Percentiles rank a stretch among this genome's conserved stretches.
Conservation (phyloP, 2,888 invertebrate species). For the Formica aserva region DNA sequence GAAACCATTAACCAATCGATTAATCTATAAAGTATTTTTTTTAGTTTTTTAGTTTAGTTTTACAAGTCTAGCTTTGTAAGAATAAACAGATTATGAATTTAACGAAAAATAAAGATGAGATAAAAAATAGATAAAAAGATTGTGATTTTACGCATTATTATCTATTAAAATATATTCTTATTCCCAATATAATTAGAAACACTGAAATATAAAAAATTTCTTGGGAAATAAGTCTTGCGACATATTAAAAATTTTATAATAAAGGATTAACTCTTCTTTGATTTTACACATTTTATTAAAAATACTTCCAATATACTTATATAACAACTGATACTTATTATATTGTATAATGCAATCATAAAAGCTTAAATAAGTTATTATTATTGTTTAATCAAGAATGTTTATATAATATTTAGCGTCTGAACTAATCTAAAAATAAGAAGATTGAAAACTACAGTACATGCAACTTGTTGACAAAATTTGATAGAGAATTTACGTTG, state of each 20-base stretch:
- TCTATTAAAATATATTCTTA: background rate
- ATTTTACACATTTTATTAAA: background rate
- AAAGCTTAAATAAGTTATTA: background rate
- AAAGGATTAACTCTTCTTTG: background rate
- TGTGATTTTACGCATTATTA: background rate
- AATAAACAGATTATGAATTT: conserved; percentile 4
- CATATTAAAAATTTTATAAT: background rate
- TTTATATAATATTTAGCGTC: background rate
- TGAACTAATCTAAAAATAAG: background rate
- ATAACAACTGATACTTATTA: background rate
- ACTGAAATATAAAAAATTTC: background rate
- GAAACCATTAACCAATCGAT: conserved; percentile 30
- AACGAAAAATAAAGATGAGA: background rate
- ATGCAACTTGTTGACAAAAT: background rate
- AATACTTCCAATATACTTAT: background rate
- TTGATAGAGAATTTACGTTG: conserved; percentile 1
- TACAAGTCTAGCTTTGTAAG: background rate
- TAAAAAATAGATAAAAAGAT: background rate
- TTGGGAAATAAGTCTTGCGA: background rate
- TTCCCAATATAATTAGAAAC: background rate
- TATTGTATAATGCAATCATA: background rate
- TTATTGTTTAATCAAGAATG: background rate
- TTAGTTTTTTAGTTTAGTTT: background rate
- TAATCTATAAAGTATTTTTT: background rate
- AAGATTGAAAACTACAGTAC: background rate